Percentiles rank a stretch among this genome's conserved stretches.
Conservation (phyloP, 2,113 vertebrate species). For the Tyto alba region DNA sequence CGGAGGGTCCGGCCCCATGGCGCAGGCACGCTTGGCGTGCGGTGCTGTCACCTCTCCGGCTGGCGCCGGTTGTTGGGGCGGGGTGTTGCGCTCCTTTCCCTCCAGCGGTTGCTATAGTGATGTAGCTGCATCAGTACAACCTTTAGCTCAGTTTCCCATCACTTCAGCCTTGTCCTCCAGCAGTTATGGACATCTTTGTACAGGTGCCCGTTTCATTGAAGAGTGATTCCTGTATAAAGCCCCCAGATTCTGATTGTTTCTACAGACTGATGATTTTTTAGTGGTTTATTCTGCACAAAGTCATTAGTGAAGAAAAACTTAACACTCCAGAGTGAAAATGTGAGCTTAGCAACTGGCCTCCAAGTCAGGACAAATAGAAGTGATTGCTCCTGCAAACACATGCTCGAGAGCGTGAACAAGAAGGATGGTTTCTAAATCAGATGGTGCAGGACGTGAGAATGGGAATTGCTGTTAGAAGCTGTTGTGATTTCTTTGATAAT, state of each 20-base stretch:
- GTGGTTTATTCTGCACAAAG: background rate
- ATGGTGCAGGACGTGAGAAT: background rate
- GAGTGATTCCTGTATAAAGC: background rate
- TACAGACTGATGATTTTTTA: background rate
- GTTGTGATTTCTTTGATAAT: background rate
- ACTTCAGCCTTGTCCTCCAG: background rate
- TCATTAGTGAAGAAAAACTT: background rate
- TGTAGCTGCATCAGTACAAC: background rate
- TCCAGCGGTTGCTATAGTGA: background rate
- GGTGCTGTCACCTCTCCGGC: background rate
- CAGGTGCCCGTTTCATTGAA: background rate
- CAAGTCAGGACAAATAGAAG: background rate
- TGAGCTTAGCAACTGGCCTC: background rate
- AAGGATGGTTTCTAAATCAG: background rate
- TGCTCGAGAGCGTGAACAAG: background rate
- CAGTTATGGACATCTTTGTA: background rate
- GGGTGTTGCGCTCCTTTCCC: background rate
- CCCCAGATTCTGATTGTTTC: background rate
- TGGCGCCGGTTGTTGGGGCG: background rate
- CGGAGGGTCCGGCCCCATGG: no score
- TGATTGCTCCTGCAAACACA: background rate
- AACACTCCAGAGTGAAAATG: background rate
- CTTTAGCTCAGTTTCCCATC: background rate
- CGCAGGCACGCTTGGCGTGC: fast-evolving
- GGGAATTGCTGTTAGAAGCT: background rate